Conservation (phyloP, 2,113 vertebrate species). For the Heterotilapia buettikoferi region DNA sequence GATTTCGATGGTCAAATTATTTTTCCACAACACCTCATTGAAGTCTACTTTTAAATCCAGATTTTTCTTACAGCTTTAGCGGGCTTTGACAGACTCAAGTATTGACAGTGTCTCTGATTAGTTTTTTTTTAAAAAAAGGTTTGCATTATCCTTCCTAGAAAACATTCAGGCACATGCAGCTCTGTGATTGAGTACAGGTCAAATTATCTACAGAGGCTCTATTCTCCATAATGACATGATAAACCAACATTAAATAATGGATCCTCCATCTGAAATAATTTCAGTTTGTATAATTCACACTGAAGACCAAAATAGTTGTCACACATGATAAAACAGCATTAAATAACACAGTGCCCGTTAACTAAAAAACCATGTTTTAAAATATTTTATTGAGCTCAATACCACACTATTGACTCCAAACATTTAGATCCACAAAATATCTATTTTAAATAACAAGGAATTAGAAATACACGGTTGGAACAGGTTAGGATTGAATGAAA, state of each 20-base stretch:
- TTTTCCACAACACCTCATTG: neutral
- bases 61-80: neutral
- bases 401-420: neutral
- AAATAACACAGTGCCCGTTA: neutral
- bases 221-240: neutral
- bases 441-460: neutral
- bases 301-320: neutral
- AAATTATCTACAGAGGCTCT: neutral
- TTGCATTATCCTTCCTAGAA: neutral
- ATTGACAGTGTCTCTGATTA: neutral
- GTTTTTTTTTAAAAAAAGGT: neutral
- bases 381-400: neutral
- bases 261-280: neutral
- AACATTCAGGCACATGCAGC: neutral
- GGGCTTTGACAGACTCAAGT: neutral
- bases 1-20: neutral
- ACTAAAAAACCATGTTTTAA: neutral
- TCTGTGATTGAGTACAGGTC: neutral
- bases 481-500: neutral
- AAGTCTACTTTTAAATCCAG: neutral
- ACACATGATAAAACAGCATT: neutral
- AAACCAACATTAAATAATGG: neutral
- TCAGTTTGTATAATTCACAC: neutral
- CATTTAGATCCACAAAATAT: neutral
- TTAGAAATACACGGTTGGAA: neutral